These are phyloP conservation scores for Cyclura pinguis DNA, from an alignment of 2,797 vertebrate genomes.

Conservation along the genomic window DNA sequence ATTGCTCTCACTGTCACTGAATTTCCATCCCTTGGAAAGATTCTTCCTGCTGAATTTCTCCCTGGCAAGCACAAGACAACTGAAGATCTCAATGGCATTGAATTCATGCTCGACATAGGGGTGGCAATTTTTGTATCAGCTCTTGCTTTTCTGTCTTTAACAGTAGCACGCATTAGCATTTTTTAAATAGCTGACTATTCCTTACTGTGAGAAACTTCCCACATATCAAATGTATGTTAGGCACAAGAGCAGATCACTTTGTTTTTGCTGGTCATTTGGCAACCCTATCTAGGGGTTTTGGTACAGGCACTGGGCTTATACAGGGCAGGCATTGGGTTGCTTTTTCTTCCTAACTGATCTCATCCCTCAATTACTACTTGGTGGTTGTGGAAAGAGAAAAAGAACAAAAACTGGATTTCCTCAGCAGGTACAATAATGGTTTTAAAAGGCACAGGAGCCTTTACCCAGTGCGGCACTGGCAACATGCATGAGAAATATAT, in stretches of 20 bases:
- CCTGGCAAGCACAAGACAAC: background rate
- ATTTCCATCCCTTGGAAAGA: background rate
- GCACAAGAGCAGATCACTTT: background rate
- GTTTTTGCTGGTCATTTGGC: background rate
- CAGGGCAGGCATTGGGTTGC: background rate
- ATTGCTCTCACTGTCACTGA: background rate
- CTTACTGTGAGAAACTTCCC: background rate
- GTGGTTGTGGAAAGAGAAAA: background rate
- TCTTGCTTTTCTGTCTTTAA: background rate
- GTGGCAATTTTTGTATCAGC: background rate
- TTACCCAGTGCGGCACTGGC: background rate
- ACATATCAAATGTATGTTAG: background rate
- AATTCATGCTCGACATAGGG: background rate
- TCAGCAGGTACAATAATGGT: background rate
- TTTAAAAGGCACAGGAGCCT: background rate
- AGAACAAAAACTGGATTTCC: background rate
- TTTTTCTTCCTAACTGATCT: background rate
- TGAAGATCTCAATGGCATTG: background rate
- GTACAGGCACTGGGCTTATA: background rate
- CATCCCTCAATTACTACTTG: background rate
- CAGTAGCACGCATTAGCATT: background rate
- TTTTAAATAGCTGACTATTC: background rate
- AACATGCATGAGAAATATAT: background rate
- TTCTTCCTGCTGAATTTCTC: background rate
- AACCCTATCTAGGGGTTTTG: background rate